Evolutionary conservation across 2,797 vertebrate species (phyloP), one percentile per base, ranked within the genome.

Genomic region (Poeciliopsis presidionis): DNA sequence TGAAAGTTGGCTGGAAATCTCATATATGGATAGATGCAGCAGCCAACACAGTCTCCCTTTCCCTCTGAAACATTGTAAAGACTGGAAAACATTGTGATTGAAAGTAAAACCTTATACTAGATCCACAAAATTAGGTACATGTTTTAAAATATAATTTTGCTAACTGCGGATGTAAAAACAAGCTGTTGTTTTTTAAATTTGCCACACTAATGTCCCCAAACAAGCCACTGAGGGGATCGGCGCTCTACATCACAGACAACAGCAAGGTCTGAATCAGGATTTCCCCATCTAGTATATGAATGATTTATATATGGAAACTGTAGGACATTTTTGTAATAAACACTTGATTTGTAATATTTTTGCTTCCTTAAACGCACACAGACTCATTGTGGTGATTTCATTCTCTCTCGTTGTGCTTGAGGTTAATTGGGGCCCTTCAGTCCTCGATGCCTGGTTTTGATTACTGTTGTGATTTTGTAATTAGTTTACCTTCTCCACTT

Each of bases 401-500:
- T 39, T 82, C 28, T 61, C 8, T 55, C 46, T 57, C 43, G 81
- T 80, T 53, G 85, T 86, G 76, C 76, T 69, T 74, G 78, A 36
- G 79, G 69, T 84, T 84, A 82, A 43, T 81, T 83, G 81, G 75
- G 25, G 43, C 45, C 74, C 77, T 75, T 61, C 51, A 74, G 63
- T 78, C 83, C 76, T 76, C 28, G 53, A 78, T 72, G 39, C 49
- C 59, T 55, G 28, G 89, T 87, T 91, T 84, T 84, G 78, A 91
- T 92, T 86, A 80, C 85, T 79, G 84, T 51, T 73, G 4, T 83
- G 88, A 92, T 89, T 88, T 87, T 89, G 81, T 84, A 82, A 84
- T 88, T 77, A 88, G 87, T 91, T 91, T 80, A 84, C 83, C 45
- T 84, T 91, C 89, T 87, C 82, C 89, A 86, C 88, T 77, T 91